Base-by-base conservation (phyloP, 2,797 vertebrate genomes). In the Helarctos malayanus region DNA sequence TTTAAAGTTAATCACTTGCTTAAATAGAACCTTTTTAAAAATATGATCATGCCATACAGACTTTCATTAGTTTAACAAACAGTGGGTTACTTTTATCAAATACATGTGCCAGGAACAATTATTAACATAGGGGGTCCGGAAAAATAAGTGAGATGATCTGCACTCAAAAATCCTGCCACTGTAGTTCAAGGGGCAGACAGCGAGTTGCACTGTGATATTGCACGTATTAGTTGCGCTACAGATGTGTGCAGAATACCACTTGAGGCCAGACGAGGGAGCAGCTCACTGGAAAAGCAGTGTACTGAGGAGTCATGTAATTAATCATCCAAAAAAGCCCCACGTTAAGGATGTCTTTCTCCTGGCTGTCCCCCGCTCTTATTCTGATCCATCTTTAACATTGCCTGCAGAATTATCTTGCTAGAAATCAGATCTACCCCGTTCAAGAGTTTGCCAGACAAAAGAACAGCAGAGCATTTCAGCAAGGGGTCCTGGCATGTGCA, bases 1-100 rank as follows among this genome's bases (percentile, higher is more conserved):
- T 94, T 59, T 89, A 32, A 87, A 94, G 27, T 91, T 32, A 80
- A 2, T 65, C 23, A 16, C 84, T 83, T 92, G 45, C 68, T 89
- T 91, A 59, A 89, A 25, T 56, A 49, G 76, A 93, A 76, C 32
- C 12, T 61, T 75, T 61, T 81, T 56, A 61, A 32, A 59, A 49
- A 47, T 49, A 61, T 49, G 75, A 91, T 52, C 9, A 23, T 82
- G 35, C 29, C 21, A 16, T 56, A 27, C 12, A 71, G 63, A 89
- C 71, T 89, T 90, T 69, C 21, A 83, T 63, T 86, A 80, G 59
- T 83, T 92, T 93, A 47, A 81, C 85, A 80, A 85, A 25, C 52
- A 79, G 1, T 65, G 52, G 73, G 65, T 59, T 68, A 29, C 79
- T 92, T 91, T 85, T 69, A 29, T 57, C 61, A n/a, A 49, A 45